Evolutionary conservation across 2,797 vertebrate species (phyloP).

Genomic region (Etheostoma perlongum): DNA sequence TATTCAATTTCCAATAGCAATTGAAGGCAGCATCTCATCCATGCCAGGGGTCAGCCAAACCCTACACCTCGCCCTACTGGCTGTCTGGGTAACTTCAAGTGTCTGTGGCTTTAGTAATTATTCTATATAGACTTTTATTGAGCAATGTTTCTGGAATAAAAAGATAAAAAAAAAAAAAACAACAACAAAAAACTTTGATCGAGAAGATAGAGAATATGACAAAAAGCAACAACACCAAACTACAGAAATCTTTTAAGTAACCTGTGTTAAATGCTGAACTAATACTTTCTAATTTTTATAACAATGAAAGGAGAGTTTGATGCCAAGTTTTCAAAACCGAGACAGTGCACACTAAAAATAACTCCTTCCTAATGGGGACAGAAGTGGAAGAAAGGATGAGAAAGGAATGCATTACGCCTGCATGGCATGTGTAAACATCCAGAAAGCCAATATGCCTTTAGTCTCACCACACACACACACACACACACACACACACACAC

Average conservation of each 20-base stretch:
- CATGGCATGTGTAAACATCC: slow-evolving; percentile 77
- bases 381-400: slow-evolving; percentile 62
- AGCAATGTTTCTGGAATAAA: slow-evolving; percentile 9
- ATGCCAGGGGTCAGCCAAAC: slow-evolving; percentile 31
- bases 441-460: slow-evolving; percentile 68
- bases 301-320: slow-evolving; percentile 17
- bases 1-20: slow-evolving; percentile 20
- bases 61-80: slow-evolving; percentile 58
- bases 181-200: neutral
- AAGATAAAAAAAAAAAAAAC: neutral
- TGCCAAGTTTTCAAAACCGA: slow-evolving; percentile 39
- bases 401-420: slow-evolving; percentile 77
- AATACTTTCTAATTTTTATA: slow-evolving; percentile 17
- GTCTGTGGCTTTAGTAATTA: slow-evolving; percentile 12
- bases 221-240: neutral
- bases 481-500: slow-evolving; percentile 46
- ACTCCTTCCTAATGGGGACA: slow-evolving; percentile 62
- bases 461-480: slow-evolving; percentile 56
- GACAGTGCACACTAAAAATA: slow-evolving; percentile 42
- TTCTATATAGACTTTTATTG: neutral
- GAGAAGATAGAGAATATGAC: neutral
- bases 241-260: neutral
- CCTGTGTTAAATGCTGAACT: neutral
- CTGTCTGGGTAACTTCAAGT: slow-evolving; percentile 47
- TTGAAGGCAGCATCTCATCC: slow-evolving; percentile 58